phyloP scores from a whole-genome alignment of 2,888 invertebrate genomes.

The Timema podura region DNA sequence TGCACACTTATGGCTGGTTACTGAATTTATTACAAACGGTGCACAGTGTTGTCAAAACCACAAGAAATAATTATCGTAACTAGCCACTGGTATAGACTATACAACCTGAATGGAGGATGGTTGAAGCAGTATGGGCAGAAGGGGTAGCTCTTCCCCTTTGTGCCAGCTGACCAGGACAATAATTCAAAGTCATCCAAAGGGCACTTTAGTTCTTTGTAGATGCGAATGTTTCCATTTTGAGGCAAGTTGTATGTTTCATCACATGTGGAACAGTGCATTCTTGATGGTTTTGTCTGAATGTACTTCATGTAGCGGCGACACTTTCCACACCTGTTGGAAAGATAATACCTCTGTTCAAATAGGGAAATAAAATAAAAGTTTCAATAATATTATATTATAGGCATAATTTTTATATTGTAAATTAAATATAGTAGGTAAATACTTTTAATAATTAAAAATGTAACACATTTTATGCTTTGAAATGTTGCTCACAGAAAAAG shows the following conservation, averaged over 20 bases:
- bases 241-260: slow-evolving; percentile 96
- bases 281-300: slow-evolving; percentile 87
- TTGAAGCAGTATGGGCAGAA: slow-evolving; percentile 99
- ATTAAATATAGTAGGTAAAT: too few relatives aligned
- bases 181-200: slow-evolving; percentile 97
- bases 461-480: too few relatives aligned
- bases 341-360: slow-evolving; percentile 9
- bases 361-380: neutral
- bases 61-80: too few relatives aligned
- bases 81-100: too few relatives aligned
- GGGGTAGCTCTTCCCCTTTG: slow-evolving; percentile 90
- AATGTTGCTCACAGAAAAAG: too few relatives aligned
- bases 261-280: slow-evolving; percentile 92
- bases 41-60: too few relatives aligned
- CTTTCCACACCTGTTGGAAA: slow-evolving; percentile 61
- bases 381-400: too few relatives aligned
- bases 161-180: slow-evolving; percentile 90
- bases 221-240: slow-evolving; percentile 84
- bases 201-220: slow-evolving; percentile 93
- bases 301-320: slow-evolving; percentile 97
- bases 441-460: too few relatives aligned
- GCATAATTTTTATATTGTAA: too few relatives aligned
- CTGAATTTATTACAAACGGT: too few relatives aligned
- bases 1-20: too few relatives aligned
- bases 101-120: slow-evolving; percentile 85